Percentiles rank a stretch among this genome's conserved stretches.
Conservation (phyloP, 2,113 vertebrate genomes). For the Hymenochirus boettgeri region DNA sequence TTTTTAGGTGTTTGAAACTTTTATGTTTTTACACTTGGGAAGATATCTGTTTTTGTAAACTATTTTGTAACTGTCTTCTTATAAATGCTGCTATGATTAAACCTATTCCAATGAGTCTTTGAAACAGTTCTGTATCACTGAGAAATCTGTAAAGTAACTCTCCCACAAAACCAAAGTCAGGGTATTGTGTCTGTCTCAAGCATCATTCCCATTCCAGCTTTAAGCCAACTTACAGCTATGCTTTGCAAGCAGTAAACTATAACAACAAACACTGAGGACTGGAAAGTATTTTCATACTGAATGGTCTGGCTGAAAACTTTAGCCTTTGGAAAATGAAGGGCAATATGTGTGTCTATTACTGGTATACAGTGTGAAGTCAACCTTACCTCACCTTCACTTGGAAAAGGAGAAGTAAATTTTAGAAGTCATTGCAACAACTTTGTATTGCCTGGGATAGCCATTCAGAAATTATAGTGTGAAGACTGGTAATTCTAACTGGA, state of each 20-base stretch:
- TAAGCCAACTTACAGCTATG: constrained; percentile 80
- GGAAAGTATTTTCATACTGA: constrained; percentile 75
- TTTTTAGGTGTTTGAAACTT: too few species aligned
- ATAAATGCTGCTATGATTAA: too few species aligned
- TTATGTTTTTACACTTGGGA: too few species aligned
- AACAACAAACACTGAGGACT: constrained; percentile 57
- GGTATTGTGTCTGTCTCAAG: constrained; percentile 59
- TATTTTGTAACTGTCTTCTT: too few species aligned
- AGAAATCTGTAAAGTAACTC: constrained; percentile 87
- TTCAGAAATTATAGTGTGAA: constrained; percentile 55
- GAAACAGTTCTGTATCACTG: constrained; percentile 80
- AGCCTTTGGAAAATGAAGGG: constrained; percentile 60
- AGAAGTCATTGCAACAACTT: constrained; percentile 65
- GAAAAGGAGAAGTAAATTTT: constrained; percentile 63
- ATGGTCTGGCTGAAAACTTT: constrained; percentile 49
- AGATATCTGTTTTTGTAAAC: too few species aligned
- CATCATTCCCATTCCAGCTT: constrained; percentile 64
- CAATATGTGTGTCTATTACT: constrained; percentile 56
- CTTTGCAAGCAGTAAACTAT: constrained; percentile 74
- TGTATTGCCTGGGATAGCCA: constrained; percentile 74
- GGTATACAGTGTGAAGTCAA: constrained; percentile 62
- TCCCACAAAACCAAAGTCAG: constrained; percentile 51
- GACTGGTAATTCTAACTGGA: constrained; percentile 55
- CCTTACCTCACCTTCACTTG: constrained; percentile 49
- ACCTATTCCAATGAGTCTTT: too few species aligned